These are phyloP conservation scores for Anthopleura sola DNA, from an alignment of 64 coral and sea anemone genomes.

Conservation along the genomic window DNA sequence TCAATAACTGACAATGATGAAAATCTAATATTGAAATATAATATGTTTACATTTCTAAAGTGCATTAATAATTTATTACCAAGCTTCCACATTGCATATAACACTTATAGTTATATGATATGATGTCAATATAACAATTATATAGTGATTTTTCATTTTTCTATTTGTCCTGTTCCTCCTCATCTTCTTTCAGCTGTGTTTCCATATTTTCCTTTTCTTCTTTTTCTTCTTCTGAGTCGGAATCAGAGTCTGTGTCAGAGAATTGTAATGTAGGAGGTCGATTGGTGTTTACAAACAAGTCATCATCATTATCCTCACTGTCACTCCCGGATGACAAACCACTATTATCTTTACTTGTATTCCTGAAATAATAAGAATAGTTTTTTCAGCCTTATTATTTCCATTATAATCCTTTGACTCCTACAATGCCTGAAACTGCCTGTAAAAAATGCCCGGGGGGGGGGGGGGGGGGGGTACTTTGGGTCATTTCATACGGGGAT, in stretches of 20 bases:
- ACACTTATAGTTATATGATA: too few relatives aligned
- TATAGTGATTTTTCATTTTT: too few relatives aligned
- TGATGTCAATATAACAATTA: too few relatives aligned
- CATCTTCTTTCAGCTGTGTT: background rate
- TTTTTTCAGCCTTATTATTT: background rate
- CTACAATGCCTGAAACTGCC: too few relatives aligned
- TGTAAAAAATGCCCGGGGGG: too few relatives aligned
- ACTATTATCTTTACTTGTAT: background rate
- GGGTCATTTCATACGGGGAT: too few relatives aligned
- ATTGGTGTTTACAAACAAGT: constrained; percentile 33
- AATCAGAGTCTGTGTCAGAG: constrained; percentile 12
- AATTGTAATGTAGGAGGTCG: background rate
- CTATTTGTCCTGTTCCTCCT: background rate
- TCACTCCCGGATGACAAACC: background rate
- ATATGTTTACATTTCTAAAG: background rate
- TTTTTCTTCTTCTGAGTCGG: background rate
- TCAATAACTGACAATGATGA: too few relatives aligned
- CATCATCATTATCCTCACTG: constrained; percentile 11
- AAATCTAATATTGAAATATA: too few relatives aligned
- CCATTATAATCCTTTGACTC: too few relatives aligned
- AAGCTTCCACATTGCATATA: too few relatives aligned
- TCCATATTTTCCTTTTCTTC: background rate
- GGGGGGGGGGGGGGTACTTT: too few relatives aligned
- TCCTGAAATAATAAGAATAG: background rate
- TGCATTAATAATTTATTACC: too few relatives aligned